These are phyloP conservation scores for Osmerus mordax DNA, from an alignment of 2,113 vertebrate species.

Conservation along the genomic window DNA sequence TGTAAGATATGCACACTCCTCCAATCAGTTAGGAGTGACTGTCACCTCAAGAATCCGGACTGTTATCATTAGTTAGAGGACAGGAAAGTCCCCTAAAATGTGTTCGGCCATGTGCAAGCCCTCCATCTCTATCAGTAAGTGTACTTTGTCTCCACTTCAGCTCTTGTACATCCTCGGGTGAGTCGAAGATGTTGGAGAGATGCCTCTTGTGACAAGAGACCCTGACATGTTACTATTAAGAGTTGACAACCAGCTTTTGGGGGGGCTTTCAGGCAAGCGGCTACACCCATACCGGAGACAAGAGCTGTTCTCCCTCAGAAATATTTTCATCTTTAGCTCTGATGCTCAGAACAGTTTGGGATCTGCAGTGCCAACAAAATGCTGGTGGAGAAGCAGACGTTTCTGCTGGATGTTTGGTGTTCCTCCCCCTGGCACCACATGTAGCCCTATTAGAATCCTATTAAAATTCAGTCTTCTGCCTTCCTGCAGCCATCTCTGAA, in stretches of 20 bases:
- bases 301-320: not conserved
- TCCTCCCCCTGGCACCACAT: conserved; percentile 49
- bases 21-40: conserved; percentile 26
- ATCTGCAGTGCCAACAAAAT: conserved; percentile 15
- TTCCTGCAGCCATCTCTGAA: conserved; percentile 24
- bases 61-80: conserved; percentile 21
- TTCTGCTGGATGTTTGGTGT: conserved; percentile 30
- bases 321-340: not conserved
- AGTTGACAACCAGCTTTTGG: not conserved
- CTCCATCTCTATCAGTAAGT: not conserved
- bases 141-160: not conserved
- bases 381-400: conserved; percentile 28
- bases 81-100: conserved; percentile 14
- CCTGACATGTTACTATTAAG: not conserved
- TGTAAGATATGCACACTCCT: conserved; percentile 18
- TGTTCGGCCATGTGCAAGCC: not conserved
- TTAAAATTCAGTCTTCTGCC: conserved; percentile 4
- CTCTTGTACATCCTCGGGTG: not conserved
- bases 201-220: not conserved
- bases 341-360: not conserved
- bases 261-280: not conserved
- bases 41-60: conserved; percentile 27
- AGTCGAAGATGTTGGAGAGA: not conserved
- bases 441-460: conserved; percentile 61
- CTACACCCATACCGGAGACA: not conserved